Base-by-base conservation (phyloP, 2,113 vertebrate species). In the Tachysurus fulvidraco region DNA sequence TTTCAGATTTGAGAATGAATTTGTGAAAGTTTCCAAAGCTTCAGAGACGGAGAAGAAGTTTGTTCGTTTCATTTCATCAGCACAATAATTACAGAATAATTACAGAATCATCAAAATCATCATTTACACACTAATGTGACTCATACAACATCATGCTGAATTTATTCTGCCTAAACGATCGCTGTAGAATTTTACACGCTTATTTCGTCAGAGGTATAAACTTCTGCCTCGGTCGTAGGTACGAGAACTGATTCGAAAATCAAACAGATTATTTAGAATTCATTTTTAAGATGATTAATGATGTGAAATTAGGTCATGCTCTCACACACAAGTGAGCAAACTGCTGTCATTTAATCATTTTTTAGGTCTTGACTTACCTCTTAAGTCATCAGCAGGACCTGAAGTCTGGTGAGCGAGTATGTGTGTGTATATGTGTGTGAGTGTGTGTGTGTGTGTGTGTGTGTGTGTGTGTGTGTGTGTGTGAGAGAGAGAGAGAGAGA, bases 351-450 rank as follows among this genome's bases (percentile, higher is more conserved):
- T n/a, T 28, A 50, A 77, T 67, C 11, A 59, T 13, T 17, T 52
- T 3, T 82, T 36, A 30, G 44, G 57, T 71, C 7, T 12, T 3
- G 36, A 82, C 85, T 86, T 86, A 86, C 85, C 85, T 36, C 67
- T 83, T 7, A 67, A 86, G 30, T 69, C 76, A 86, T 57, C 46
- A 86, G 67, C 64, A 73, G 65, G 54, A 46, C 65, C 79, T 52
- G 62, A 59, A 65, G 62, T 21, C 28, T 80, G 76, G 13, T 44
- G 46, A 41, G 11, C 13, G 50, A n/a, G 44, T 65, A 28, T n/a
- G 52, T 44, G 55, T 23, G 82, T 71, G 6, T 44, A 57, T 60
- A 41, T 17, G 59, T n/a, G 52, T 30, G 17, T 25, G 60, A 25
- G 60, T 41, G 60, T 21, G 28, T 67, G 74, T 16, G 84, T 69